A percentile compares a stretch with the other conserved stretches of the same genome.
phyloP scores from a whole-genome alignment of 2,888 invertebrate species.

The Thysanoteuthis rhombus region DNA sequence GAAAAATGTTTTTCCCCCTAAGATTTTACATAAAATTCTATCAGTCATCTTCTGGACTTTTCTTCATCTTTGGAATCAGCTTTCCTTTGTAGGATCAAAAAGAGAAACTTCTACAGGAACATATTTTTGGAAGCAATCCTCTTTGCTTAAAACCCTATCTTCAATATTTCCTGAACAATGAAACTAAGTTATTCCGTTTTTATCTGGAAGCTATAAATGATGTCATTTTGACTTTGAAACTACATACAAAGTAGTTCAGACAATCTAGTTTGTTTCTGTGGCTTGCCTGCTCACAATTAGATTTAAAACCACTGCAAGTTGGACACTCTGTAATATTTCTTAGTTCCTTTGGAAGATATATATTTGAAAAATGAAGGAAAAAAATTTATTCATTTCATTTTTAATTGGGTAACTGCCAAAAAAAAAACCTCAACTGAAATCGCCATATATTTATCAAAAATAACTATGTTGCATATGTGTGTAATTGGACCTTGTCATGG shows the following conservation, averaged over 20 bases:
- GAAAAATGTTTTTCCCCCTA: not conserved
- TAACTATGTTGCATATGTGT: too few species aligned
- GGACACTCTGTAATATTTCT: not conserved
- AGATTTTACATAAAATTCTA: not conserved
- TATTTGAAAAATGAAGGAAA: too few species aligned
- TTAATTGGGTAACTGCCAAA: too few species aligned
- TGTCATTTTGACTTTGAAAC: constrained; percentile 12
- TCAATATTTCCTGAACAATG: not conserved
- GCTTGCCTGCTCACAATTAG: not conserved
- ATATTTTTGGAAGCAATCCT: constrained; percentile 1
- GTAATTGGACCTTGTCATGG: too few species aligned
- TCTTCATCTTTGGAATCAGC: not conserved
- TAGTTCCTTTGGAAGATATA: not conserved
- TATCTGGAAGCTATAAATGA: not conserved
- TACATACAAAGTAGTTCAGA: not conserved
- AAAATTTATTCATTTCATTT: too few species aligned
- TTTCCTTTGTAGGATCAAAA: not conserved
- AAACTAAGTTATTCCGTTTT: not conserved
- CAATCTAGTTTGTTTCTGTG: not conserved
- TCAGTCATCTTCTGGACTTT: not conserved
- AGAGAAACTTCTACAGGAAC: not conserved
- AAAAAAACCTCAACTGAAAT: too few species aligned
- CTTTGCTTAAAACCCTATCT: not conserved
- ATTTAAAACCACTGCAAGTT: not conserved
- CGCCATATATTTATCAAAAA: too few species aligned